Conservation (phyloP, 2,113 vertebrate genomes). For the Nymphicus hollandicus region DNA sequence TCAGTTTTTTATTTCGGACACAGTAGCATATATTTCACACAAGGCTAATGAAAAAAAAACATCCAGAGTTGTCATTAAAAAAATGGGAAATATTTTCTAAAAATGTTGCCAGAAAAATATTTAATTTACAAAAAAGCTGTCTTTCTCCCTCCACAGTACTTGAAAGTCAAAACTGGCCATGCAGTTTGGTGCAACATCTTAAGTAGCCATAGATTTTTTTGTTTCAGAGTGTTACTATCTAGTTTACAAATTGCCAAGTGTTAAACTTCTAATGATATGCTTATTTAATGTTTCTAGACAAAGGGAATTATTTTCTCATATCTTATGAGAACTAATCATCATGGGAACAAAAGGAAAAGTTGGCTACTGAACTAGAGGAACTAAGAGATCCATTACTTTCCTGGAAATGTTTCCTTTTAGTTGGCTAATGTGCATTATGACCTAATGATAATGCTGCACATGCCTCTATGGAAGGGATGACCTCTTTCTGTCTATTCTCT, state of each 20-base stretch:
- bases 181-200: not conserved
- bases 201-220: not conserved
- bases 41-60: not conserved
- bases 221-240: not conserved
- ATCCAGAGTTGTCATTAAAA: not conserved
- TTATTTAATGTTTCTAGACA: conserved; percentile 30
- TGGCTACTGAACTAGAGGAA: conserved; percentile 46
- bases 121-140: not conserved
- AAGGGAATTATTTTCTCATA: conserved; percentile 46
- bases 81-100: not conserved
- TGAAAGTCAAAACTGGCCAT: not conserved
- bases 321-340: conserved; percentile 41
- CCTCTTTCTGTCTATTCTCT: conserved; percentile 34
- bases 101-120: not conserved
- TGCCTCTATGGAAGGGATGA: conserved; percentile 30
- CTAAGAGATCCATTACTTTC: conserved; percentile 54
- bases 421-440: conserved; percentile 47
- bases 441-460: conserved; percentile 19
- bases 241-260: conserved; percentile 9
- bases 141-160: not conserved
- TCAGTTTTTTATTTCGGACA: not conserved
- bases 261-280: not conserved
- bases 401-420: conserved; percentile 49
- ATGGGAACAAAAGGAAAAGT: conserved; percentile 51
- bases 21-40: not conserved